Evolutionary conservation across 2,113 vertebrate genomes (phyloP), one percentile per base, ranked within the genome.

Genomic region (Notarius lentiginosus): DNA sequence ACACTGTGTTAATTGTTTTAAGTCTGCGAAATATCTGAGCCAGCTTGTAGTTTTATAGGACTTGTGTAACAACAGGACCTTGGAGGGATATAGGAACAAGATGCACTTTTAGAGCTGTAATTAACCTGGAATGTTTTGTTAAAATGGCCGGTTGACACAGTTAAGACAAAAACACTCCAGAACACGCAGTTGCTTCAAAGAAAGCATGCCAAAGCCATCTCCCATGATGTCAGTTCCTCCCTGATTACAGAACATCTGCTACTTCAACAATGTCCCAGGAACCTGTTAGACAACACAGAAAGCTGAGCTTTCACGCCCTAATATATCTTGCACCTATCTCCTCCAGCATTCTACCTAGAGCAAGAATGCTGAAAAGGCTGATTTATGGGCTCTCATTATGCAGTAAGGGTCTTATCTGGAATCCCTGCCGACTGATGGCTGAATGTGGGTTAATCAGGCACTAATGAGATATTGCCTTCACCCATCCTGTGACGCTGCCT

Each of bases 241-340:
- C 22, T 79, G 55, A 66, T 79, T 61, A 77, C 80, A 2, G 47
- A 82, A 65, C 49, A 27, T 34, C 83, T 87, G 83, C 84, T 90
- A 89, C 91, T 84, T 70, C 77, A 79, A 20, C 60, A 73, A 58
- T 58, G 70, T 41, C 24, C 73, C 17, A 18, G 89, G 91, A 93
- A 89, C 91, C 85, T 56, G 79, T 85, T 84, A 73, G 65, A 63
- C 17, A n/a, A 70, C 91, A 87, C 92, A 88, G 91, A 89, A 91
- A 61, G 60, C 87, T 84, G 55, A 83, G 83, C 88, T 84, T 86
- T 88, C 89, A 89, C 82, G 14, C 84, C 63, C 68, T 87, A 65
- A 90, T 92, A 87, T 83, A 94, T 94, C 91, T 91, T 2, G 9
- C 47, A 61, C 84, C 84, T 89, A 90, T 90, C 91, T 90, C 81